phyloP scores from a whole-genome alignment of 2,113 vertebrate species.

The Urocolius indicus region DNA sequence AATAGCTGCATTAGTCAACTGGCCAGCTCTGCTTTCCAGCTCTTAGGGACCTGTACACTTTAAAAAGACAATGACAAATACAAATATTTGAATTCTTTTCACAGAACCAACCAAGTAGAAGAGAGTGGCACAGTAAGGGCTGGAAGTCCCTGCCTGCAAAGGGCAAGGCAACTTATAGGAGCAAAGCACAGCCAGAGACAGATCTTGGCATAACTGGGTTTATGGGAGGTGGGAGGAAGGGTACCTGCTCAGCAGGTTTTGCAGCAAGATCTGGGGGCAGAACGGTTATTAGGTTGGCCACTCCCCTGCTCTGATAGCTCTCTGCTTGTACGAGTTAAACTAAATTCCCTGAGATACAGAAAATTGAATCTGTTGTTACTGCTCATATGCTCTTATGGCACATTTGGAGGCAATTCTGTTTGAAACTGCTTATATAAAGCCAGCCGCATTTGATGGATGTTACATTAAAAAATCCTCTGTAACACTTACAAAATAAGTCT shows the following conservation, averaged over 20 bases:
- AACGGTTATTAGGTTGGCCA: background rate
- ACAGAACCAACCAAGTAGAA: background rate
- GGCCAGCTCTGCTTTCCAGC: background rate
- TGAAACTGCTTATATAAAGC: constrained; percentile 25
- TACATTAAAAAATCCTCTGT: background rate
- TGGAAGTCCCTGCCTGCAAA: background rate
- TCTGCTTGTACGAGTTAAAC: background rate
- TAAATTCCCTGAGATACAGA: background rate
- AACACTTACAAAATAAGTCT: background rate
- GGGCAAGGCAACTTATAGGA: background rate
- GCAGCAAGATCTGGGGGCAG: background rate
- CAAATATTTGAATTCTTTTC: background rate
- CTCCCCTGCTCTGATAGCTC: background rate
- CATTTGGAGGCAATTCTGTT: constrained; percentile 23
- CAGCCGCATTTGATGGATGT: background rate
- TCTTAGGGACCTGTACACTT: background rate
- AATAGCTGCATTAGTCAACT: background rate
- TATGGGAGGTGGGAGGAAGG: background rate
- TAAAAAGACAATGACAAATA: background rate
- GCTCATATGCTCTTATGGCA: background rate
- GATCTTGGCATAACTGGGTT: background rate
- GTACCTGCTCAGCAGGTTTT: background rate
- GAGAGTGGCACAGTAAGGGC: background rate
- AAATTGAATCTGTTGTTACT: constrained; percentile 33
- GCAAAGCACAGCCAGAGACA: background rate